Conservation (phyloP, 2,113 vertebrate genomes). For the Poeciliopsis retropinna region DNA sequence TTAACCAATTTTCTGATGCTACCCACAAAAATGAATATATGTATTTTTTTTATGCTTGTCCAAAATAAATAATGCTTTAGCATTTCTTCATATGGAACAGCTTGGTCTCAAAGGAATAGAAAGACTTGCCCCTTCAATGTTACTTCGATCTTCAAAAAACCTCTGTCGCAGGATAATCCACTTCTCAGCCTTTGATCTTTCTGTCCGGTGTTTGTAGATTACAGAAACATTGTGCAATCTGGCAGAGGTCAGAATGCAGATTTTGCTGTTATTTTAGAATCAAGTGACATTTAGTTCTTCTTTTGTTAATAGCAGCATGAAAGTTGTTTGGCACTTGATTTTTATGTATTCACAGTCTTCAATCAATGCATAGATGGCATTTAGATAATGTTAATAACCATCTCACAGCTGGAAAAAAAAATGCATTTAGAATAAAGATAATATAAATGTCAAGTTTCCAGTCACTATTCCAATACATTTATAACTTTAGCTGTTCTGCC, state of each 20-base stretch:
- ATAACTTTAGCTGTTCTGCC: background rate
- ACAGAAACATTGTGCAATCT: background rate
- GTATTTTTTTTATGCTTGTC: background rate
- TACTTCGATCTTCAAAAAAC: conserved; percentile 1
- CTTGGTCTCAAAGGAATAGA: background rate
- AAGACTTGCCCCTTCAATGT: background rate
- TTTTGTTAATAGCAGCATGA: background rate
- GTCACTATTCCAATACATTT: background rate
- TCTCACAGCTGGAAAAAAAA: background rate
- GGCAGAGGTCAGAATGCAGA: background rate
- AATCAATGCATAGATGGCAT: conserved; percentile 1
- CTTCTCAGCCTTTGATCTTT: background rate
- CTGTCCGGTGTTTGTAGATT: background rate
- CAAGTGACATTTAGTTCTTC: background rate
- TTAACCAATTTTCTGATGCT: background rate
- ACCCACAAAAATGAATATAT: background rate
- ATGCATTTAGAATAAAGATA: background rate
- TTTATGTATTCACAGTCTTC: background rate
- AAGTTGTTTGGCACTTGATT: background rate
- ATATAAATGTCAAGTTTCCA: background rate
- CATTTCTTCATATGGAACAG: background rate
- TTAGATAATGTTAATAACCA: background rate
- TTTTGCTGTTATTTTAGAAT: background rate
- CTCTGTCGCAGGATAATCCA: background rate
- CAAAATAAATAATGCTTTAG: background rate